These are phyloP conservation scores for Megalops cyprinoides DNA, from an alignment of 2,797 vertebrate genomes.

Conservation along the genomic window DNA sequence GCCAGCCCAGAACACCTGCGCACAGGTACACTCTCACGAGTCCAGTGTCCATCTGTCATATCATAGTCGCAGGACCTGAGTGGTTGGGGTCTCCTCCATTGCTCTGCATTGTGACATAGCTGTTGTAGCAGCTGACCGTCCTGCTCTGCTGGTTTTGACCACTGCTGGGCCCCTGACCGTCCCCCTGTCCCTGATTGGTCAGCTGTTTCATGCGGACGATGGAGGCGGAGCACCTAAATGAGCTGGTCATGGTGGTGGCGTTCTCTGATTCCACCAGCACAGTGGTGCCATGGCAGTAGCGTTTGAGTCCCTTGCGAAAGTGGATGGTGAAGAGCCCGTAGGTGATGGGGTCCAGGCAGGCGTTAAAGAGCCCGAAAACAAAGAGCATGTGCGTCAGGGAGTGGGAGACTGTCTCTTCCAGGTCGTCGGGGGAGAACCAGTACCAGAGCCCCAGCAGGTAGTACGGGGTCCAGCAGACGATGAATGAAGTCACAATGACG, in stretches of 20 bases:
- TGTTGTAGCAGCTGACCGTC: too few relatives aligned
- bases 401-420: slow-evolving; percentile 81
- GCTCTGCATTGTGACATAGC: too few relatives aligned
- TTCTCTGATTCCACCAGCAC: slow-evolving; percentile 61
- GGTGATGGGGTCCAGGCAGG: slow-evolving; percentile 89
- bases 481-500: slow-evolving; percentile 87
- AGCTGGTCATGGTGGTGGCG: slow-evolving; percentile 66
- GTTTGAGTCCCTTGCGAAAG: slow-evolving; percentile 67
- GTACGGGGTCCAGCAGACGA: slow-evolving; percentile 93
- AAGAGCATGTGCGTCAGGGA: slow-evolving; percentile 88
- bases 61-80: too few relatives aligned
- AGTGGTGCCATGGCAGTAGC: slow-evolving; percentile 49
- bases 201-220: too few relatives aligned
- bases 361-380: slow-evolving; percentile 88
- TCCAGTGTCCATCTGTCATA: too few relatives aligned
- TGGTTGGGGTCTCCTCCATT: too few relatives aligned
- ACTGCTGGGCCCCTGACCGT: too few relatives aligned
- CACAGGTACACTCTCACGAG: too few relatives aligned
- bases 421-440: slow-evolving; percentile 85
- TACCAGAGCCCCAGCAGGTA: slow-evolving; percentile 93
- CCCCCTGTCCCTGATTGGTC: too few relatives aligned
- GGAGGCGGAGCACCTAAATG: slow-evolving; percentile 30
- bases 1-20: too few relatives aligned
- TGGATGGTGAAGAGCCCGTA: slow-evolving; percentile 81
- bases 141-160: too few relatives aligned